Base-by-base conservation (phyloP, 64 coral and sea anemone genomes). In the Catalaphyllia jardinei region DNA sequence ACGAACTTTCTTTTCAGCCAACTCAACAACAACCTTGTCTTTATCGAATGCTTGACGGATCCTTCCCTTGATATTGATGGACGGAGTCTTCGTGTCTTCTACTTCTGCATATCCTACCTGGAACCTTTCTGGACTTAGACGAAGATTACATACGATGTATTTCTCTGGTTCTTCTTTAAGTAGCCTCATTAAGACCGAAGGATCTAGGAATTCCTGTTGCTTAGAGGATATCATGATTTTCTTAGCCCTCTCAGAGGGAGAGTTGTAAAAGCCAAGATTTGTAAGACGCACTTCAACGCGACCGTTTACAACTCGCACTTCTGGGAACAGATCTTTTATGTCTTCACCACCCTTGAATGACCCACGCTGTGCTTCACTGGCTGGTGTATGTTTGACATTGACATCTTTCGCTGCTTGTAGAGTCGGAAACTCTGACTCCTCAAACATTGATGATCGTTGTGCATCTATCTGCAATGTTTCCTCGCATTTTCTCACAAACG, bases 11-110 rank as follows among this genome's bases (percentile, higher is more conserved):
- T 71, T 89, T 8, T 69, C 10, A 16, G 11, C 65, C 28, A 83
- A 64, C 49, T 90, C 31, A 17, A 95, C 33, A 29, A 95, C 94
- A 59, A 95, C 83, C 52, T 82, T 92, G 78, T 95, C 94, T 22
- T 51, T 90, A 77, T 95, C 90, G 64, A 95, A 95, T 22, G 94
- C 90, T 51, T 89, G 94, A 18, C 86, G 87, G 2, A 95, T 72
- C 17, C 49, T 42, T 73, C 94, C 94, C 20, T 62, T 95, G 64
- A 95, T 88, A 35, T 74, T 42, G 29, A 96, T 96, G 33, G 93
- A 87, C 17, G 91, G 94, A 17, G 87, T 93, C 22, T 52, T 42
- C 20, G 87, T 96, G 49, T 96, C 94, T 51, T 80, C 74, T 63
- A 96, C 57, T 17, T 29, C 91, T 22, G 81, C 84, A 29, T 93